Evolutionary conservation across 1,140 invertebrate genomes (phyloP).

Genomic region (Diachasmimorpha longicaudata): DNA sequence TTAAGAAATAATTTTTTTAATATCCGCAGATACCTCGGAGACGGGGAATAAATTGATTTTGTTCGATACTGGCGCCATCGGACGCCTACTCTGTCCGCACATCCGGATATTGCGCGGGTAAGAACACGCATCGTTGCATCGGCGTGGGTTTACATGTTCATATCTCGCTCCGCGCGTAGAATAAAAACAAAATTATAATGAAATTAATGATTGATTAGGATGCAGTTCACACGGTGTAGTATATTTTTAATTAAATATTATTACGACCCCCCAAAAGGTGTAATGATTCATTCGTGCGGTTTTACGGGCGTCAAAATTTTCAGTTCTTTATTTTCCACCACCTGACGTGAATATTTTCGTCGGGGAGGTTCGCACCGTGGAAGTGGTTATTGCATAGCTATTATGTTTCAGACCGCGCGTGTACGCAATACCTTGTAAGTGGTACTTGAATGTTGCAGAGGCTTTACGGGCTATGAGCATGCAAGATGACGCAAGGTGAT

Average conservation of each 20-base stretch:
- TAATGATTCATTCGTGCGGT: background rate
- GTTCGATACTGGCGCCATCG: background rate
- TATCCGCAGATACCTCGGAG: background rate
- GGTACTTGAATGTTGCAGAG: constrained; percentile 1
- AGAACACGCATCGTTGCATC: background rate
- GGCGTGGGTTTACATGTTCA: background rate
- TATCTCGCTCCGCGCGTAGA: background rate
- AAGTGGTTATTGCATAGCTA: background rate
- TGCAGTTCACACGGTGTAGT: too few species aligned
- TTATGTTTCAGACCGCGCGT: constrained; percentile 4
- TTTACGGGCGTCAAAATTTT: background rate
- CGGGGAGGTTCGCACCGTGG: background rate
- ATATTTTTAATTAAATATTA: too few species aligned
- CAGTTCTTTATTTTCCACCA: background rate
- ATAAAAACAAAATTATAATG: too few species aligned
- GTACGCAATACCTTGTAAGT: constrained; percentile 15
- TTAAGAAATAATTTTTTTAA: too few species aligned
- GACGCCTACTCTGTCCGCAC: background rate
- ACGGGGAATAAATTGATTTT: background rate
- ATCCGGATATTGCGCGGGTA: background rate
- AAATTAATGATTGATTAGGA: too few species aligned
- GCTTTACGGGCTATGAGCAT: constrained; percentile 17
- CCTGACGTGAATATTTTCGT: background rate
- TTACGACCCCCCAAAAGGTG: background rate
- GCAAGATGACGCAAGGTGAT: constrained; percentile 20